phyloP scores from a whole-genome alignment of 2,888 invertebrate species.

The Stenolophus ochropezus region DNA sequence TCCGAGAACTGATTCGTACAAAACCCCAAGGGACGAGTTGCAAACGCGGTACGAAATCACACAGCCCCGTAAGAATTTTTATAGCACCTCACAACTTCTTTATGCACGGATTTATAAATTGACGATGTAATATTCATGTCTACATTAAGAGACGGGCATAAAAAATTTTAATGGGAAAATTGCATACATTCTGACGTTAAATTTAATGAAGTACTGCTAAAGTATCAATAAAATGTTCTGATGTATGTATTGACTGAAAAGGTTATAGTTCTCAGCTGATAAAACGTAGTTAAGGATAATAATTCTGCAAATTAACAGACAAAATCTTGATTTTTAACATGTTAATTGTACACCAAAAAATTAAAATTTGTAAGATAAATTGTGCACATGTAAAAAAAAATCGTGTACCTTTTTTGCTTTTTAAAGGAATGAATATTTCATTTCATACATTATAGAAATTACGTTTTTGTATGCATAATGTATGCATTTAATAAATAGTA shows the following conservation, averaged over 20 bases:
- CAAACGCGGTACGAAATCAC: not conserved
- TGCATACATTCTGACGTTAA: slow-evolving; percentile 18
- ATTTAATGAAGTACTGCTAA: slow-evolving; percentile 12
- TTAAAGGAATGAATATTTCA: no score
- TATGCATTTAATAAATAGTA: no score
- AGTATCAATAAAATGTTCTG: slow-evolving; percentile 24
- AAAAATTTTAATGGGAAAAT: slow-evolving; percentile 11
- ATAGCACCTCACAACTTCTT: not conserved
- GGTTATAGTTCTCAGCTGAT: not conserved
- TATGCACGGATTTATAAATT: slow-evolving; percentile 31
- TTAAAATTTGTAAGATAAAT: not conserved
- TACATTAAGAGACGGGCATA: slow-evolving; percentile 13
- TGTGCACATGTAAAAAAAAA: not conserved
- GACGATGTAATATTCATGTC: slow-evolving; percentile 22
- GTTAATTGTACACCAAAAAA: not conserved
- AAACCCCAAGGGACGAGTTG: not conserved
- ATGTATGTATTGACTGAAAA: slow-evolving; percentile 20
- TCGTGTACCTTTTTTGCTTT: not conserved
- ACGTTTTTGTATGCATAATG: no score
- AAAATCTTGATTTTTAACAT: not conserved
- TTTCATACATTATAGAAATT: no score
- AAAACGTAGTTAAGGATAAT: not conserved
- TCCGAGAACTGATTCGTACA: not conserved
- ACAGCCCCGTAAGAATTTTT: slow-evolving; percentile 2
- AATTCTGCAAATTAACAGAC: not conserved